Evolutionary conservation across 2,113 vertebrate species (phyloP).

Genomic region (Seriola rivoliana): DNA sequence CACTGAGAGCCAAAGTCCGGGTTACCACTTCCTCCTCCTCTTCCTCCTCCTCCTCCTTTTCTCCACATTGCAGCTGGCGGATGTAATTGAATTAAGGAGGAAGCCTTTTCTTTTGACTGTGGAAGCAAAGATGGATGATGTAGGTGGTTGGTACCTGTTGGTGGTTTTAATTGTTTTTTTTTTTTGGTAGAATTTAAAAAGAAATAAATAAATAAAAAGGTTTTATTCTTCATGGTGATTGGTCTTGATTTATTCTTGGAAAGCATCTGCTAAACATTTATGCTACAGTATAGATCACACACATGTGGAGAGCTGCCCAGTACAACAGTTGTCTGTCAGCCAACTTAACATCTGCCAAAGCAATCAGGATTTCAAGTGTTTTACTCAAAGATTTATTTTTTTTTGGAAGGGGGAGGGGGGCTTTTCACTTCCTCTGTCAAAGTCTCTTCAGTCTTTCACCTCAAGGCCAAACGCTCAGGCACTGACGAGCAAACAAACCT

Average conservation of each 20-base stretch:
- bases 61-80: slow-evolving; percentile 64
- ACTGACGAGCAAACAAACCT: neutral
- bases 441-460: slow-evolving; percentile 9
- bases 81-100: slow-evolving; percentile 64
- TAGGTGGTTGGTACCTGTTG: neutral
- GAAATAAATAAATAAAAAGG: neutral
- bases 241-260: neutral
- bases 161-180: too few species aligned
- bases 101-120: slow-evolving; percentile 31
- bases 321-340: neutral
- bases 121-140: neutral
- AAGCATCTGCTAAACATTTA: neutral
- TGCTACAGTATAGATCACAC: neutral
- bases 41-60: slow-evolving; percentile 39
- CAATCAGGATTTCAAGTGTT: slow-evolving; percentile 1
- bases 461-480: neutral
- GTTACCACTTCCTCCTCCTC: slow-evolving; percentile 54
- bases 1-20: slow-evolving; percentile 53
- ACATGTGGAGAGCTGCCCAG: slow-evolving; percentile 7
- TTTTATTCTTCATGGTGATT: neutral
- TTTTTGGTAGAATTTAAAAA: too few species aligned
- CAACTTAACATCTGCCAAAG: slow-evolving; percentile 36
- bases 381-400: slow-evolving; percentile 2
- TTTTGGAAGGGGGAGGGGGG: neutral
- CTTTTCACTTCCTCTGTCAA: neutral